phyloP scores from a whole-genome alignment of 2,797 vertebrate species.

The Ctenosaura bakeri region DNA sequence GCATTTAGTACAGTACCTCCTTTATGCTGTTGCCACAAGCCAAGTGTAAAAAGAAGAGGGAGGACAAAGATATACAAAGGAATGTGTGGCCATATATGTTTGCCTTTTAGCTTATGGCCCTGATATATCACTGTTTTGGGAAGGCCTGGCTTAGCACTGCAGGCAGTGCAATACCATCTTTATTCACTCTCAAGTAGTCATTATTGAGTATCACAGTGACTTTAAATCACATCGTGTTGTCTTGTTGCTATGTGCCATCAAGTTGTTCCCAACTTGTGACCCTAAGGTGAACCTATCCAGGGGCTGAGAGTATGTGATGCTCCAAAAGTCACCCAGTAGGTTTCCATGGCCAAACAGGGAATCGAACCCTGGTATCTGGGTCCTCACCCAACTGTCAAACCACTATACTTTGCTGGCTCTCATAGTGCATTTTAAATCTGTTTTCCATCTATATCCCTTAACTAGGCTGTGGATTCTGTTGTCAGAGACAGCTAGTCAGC shows the following conservation, averaged over 20 bases:
- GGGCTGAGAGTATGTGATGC: too few species aligned
- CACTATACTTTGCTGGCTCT: too few species aligned
- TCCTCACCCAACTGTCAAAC: too few species aligned
- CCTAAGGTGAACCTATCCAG: too few species aligned
- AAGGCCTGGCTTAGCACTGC: not conserved
- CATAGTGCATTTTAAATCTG: not conserved
- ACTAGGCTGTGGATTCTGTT: not conserved
- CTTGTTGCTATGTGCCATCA: too few species aligned
- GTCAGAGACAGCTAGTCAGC: not conserved
- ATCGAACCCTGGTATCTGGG: too few species aligned
- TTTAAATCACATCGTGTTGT: not conserved
- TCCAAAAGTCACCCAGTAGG: too few species aligned
- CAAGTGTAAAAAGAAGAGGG: not conserved
- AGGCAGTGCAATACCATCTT: not conserved
- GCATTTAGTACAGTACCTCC: too few species aligned
- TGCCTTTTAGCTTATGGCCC: not conserved
- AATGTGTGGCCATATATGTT: not conserved
- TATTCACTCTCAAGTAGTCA: not conserved
- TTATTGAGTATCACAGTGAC: not conserved
- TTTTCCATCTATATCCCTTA: not conserved
- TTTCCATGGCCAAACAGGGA: too few species aligned
- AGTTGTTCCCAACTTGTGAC: too few species aligned
- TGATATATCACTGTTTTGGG: not conserved
- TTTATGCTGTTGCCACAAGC: not conserved
- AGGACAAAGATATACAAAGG: not conserved